Conservation (phyloP, 2,113 vertebrate species). For the Fulica atra region DNA sequence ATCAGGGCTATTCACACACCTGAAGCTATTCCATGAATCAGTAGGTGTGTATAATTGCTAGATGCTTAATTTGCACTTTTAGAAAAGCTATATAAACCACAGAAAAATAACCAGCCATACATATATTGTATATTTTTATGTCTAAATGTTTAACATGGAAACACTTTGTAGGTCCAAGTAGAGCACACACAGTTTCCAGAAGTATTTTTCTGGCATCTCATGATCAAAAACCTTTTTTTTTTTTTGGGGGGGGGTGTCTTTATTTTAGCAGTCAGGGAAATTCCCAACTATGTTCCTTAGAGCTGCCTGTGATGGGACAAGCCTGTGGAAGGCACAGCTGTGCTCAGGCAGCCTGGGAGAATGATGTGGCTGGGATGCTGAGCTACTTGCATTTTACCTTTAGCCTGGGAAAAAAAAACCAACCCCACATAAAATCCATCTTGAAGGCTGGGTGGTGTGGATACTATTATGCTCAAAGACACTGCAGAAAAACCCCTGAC, state of each 20-base stretch:
- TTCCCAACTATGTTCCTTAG: neutral
- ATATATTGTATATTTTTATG: neutral
- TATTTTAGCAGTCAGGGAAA: no score
- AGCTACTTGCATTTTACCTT: neutral
- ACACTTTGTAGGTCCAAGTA: no score
- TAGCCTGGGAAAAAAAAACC: neutral
- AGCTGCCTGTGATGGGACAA: neutral
- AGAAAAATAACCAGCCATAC: neutral
- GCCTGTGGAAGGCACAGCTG: no score
- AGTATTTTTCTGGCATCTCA: neutral
- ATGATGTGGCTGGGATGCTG: no score
- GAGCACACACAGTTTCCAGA: neutral
- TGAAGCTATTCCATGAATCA: neutral
- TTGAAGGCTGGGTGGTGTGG: neutral
- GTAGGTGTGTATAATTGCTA: neutral
- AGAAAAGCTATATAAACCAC: neutral
- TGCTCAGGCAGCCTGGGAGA: neutral
- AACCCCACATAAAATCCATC: neutral
- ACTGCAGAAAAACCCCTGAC: no score
- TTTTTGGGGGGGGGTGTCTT: no score
- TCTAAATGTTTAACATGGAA: neutral
- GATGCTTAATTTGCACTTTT: neutral
- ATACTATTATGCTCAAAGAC: no score
- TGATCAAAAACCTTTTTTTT: neutral
- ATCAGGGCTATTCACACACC: neutral